Evolutionary conservation across 2,888 invertebrate species (phyloP), one percentile per base, ranked within the genome.

Genomic region (Magallana nippona): DNA sequence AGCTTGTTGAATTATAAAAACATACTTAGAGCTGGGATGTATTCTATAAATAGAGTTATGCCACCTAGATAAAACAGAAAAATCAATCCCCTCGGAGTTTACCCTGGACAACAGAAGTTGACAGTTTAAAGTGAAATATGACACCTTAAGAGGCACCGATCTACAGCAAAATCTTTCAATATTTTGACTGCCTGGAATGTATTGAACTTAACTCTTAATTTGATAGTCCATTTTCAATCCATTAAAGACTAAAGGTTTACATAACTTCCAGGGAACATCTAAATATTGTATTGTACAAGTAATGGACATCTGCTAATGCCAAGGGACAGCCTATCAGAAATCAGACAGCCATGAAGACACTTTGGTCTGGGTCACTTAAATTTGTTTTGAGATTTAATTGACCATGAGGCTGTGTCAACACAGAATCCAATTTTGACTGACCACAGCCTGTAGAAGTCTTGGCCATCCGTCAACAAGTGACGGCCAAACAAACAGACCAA

Each of bases 161-260:
- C 32, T 22, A 15, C 27, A 71, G 27, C 32, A 32, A 71, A 27
- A 32, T 13, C 27, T 32, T 71, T 71, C 71, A 71, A 71, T 71
- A 71, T 71, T 63, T 71, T 71, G 71, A 71, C 71, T 71, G 71
- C 71, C 71, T 71, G 71, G 71, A 71, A 71, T 71, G 22, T 71
- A 27, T 22, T 71, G 22, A 71, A 71, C 71, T 19, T 32, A 71
- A 13, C 71, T 71, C 71, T 71, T 71, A 71, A 11, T 71, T 71
- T 27, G 22, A 13, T 5, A 32, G 71, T 71, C 71, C 22, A 71
- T 71, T 71, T 71, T 71, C 71, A 71, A 32, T 27, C 71, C 71
- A 22, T 71, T 71, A 71, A 71, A 71, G 32, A 32, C 71, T 32
- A n/a, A 32, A 27, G 27, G 5, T 32, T 71, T 71, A 71, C 71